Evolutionary conservation across 2,797 vertebrate genomes (phyloP).

Genomic region (Okamejei kenojei): DNA sequence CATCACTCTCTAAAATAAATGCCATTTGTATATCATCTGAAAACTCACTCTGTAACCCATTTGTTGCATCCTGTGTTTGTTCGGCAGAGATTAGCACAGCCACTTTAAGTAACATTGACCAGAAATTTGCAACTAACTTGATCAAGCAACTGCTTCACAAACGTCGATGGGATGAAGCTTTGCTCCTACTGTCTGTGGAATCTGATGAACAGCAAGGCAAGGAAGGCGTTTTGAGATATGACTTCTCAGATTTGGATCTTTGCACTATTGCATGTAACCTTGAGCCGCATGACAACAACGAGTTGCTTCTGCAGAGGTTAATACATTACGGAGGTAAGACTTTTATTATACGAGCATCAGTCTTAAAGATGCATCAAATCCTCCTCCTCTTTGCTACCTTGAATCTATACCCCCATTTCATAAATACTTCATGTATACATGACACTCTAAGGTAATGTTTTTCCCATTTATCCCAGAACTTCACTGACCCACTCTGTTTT

Average conservation of each 20-base stretch:
- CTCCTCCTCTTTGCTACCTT: too few relatives aligned
- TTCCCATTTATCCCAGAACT: background rate
- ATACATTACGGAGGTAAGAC: slow-evolving; percentile 60
- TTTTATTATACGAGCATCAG: background rate
- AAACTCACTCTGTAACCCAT: too few relatives aligned
- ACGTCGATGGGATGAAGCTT: slow-evolving; percentile 56
- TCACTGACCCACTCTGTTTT: slow-evolving; percentile 18
- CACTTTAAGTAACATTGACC: slow-evolving; percentile 51
- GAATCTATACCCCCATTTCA: background rate
- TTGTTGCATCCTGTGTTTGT: too few relatives aligned
- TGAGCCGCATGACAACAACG: slow-evolving; percentile 43
- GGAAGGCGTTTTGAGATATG: slow-evolving; percentile 48
- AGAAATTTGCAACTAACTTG: slow-evolving; percentile 50
- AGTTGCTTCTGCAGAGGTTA: slow-evolving; percentile 54
- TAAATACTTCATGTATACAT: background rate
- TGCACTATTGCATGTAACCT: slow-evolving; percentile 49
- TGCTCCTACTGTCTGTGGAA: slow-evolving; percentile 58
- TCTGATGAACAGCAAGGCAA: background rate
- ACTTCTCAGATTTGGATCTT: slow-evolving; percentile 55
- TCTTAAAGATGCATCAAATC: background rate
- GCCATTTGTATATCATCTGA: too few relatives aligned
- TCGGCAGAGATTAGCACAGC: slow-evolving; percentile 59
- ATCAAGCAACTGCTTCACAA: slow-evolving; percentile 57
- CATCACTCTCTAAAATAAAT: too few relatives aligned
- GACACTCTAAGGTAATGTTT: background rate